Conservation (phyloP, 2,113 vertebrate genomes). For the Boulengeromyrus knoepffleri region DNA sequence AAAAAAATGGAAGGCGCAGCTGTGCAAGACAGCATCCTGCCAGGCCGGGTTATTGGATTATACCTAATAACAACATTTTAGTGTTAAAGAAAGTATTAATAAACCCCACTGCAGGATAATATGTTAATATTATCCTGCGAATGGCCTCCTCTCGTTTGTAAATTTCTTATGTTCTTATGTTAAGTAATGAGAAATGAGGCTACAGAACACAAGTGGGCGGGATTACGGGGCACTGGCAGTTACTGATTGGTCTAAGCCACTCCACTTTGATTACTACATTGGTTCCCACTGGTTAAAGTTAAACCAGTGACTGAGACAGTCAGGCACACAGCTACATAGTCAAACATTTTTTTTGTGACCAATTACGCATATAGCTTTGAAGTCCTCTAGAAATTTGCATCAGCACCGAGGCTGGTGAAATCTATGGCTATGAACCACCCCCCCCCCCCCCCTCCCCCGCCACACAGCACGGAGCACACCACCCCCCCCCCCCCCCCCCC, state of each 20-base stretch:
- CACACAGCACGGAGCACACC: too few relatives aligned
- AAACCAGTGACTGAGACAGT: neutral
- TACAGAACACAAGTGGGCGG: neutral
- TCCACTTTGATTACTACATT: neutral
- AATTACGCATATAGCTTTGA: neutral
- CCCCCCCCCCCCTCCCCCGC: too few relatives aligned
- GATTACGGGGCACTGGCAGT: neutral
- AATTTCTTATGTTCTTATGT: too few relatives aligned
- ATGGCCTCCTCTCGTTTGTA: too few relatives aligned
- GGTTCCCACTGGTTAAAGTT: neutral
- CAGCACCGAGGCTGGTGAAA: neutral
- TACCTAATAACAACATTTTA: neutral
- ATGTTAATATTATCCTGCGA: too few relatives aligned
- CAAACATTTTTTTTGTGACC: neutral
- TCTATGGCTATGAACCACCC: neutral
- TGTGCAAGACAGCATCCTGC: neutral
- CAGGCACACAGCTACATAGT: neutral
- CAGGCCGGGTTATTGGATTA: neutral
- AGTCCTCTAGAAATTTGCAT: neutral
- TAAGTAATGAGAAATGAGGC: neutral
- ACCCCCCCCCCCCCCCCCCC: too few relatives aligned
- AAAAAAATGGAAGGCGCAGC: constrained; percentile 12
- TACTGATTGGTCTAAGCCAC: neutral
- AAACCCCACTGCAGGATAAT: neutral
- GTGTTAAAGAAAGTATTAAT: neutral